These are phyloP conservation scores for Thereva nobilitata DNA, from an alignment of 2,888 invertebrate genomes.

Conservation along the genomic window DNA sequence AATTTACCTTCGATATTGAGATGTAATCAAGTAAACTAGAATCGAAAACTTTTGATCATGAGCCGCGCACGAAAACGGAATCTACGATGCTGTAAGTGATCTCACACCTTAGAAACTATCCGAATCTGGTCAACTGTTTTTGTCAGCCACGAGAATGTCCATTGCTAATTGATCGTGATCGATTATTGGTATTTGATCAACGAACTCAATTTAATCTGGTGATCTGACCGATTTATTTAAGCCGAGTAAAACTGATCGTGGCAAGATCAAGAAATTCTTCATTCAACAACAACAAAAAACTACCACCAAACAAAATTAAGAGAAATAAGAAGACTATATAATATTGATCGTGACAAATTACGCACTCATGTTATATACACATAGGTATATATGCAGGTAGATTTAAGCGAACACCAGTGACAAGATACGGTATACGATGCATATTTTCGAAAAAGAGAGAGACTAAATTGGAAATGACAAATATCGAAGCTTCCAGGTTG, in stretches of 20 bases:
- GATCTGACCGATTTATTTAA: constrained; percentile 12
- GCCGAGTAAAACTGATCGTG: background rate
- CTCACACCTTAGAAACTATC: constrained; percentile 7
- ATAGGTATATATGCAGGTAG: too few species aligned
- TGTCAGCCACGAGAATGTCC: constrained; percentile 11
- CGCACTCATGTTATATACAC: too few species aligned
- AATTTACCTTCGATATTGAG: constrained; percentile 28
- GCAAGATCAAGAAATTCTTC: constrained; percentile 5
- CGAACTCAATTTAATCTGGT: constrained; percentile 11
- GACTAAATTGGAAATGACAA: too few species aligned
- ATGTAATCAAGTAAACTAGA: constrained; percentile 34
- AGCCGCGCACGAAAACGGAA: constrained; percentile 2
- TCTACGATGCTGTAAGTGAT: constrained; percentile 7
- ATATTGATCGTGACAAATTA: too few species aligned
- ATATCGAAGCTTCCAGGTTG: too few species aligned
- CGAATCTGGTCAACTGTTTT: constrained; percentile 1
- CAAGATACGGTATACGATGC: too few species aligned
- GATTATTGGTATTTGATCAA: constrained; percentile 32
- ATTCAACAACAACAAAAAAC: too few species aligned
- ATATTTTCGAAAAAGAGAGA: too few species aligned
- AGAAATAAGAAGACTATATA: too few species aligned
- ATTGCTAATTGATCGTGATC: constrained; percentile 37
- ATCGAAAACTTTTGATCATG: constrained; percentile 28
- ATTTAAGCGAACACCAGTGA: too few species aligned
- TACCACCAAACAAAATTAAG: too few species aligned